Percentiles rank a stretch among this genome's conserved stretches.
Conservation (phyloP, 2,888 invertebrate genomes). For the Campopleginae sp. region DNA sequence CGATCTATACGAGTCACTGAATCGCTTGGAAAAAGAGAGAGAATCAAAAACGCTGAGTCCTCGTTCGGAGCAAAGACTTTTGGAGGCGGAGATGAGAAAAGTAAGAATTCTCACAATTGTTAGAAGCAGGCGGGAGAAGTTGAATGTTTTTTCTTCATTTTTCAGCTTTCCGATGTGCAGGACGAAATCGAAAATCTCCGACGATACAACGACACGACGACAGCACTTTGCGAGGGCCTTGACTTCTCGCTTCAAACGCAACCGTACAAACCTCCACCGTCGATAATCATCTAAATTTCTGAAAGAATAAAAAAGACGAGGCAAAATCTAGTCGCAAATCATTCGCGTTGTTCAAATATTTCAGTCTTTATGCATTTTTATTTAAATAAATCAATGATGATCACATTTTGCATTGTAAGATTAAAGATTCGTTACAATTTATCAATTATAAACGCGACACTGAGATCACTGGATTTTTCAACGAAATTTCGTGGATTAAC, state of each 20-base stretch:
- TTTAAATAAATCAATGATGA: slow-evolving; percentile 69
- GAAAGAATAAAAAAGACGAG: slow-evolving; percentile 19
- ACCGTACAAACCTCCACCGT: slow-evolving; percentile 63
- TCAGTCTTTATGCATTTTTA: slow-evolving; percentile 70
- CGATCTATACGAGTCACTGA: slow-evolving; percentile 82
- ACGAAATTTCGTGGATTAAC: slow-evolving; percentile 1
- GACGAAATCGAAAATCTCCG: slow-evolving; percentile 85
- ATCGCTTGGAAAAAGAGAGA: slow-evolving; percentile 73
- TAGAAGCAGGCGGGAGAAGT: slow-evolving; percentile 11
- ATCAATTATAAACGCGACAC: slow-evolving; percentile 52
- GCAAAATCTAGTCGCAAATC: background rate
- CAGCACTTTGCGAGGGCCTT: slow-evolving; percentile 46
- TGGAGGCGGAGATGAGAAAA: slow-evolving; percentile 87
- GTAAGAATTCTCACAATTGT: slow-evolving; percentile 79
- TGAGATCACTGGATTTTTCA: slow-evolving; percentile 55
- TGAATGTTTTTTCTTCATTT: slow-evolving; percentile 71
- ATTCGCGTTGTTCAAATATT: background rate
- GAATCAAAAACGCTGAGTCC: slow-evolving; percentile 78
- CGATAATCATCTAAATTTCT: slow-evolving; percentile 68
- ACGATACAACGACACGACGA: slow-evolving; percentile 78
- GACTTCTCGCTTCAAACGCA: slow-evolving; percentile 37
- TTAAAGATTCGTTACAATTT: slow-evolving; percentile 65
- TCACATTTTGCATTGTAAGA: slow-evolving; percentile 65
- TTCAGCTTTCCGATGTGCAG: slow-evolving; percentile 86
- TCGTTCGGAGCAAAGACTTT: slow-evolving; percentile 85